phyloP scores from a whole-genome alignment of 2,888 invertebrate genomes.

The Mythimna loreyi region DNA sequence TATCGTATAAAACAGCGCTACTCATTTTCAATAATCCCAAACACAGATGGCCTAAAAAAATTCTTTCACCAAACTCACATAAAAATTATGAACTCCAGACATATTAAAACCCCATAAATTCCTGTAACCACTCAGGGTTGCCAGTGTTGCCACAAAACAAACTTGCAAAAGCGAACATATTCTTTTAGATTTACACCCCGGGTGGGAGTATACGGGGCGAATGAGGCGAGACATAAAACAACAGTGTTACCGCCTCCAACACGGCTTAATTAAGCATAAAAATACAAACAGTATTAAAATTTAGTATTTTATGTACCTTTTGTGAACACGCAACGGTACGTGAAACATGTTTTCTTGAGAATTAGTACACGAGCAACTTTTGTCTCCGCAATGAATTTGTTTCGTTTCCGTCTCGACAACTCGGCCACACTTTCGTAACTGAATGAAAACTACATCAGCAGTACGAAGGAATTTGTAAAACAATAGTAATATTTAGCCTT shows the following conservation, averaged over 20 bases:
- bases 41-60: not conserved
- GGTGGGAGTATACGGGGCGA: conserved; percentile 13
- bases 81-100: conserved; percentile 36
- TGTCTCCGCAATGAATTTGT: no score
- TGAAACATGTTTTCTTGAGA: conserved; percentile 30
- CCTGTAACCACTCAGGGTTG: conserved; percentile 18
- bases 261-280: conserved; percentile 59
- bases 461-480: no score
- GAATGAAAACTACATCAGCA: no score
- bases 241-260: conserved; percentile 41
- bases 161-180: conserved; percentile 37
- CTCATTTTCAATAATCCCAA: not conserved
- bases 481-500: no score
- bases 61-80: not conserved
- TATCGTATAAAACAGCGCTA: not conserved
- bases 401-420: no score
- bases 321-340: conserved; percentile 39
- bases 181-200: conserved; percentile 32
- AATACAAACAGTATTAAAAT: conserved; percentile 49
- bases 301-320: conserved; percentile 32
- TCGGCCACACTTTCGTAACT: no score
- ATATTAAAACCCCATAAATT: conserved; percentile 32
- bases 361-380: no score
- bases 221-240: conserved; percentile 40
- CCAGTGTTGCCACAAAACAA: conserved; percentile 11